Evolutionary conservation across 2,113 vertebrate species (phyloP).

Genomic region (Sylvietta virens): DNA sequence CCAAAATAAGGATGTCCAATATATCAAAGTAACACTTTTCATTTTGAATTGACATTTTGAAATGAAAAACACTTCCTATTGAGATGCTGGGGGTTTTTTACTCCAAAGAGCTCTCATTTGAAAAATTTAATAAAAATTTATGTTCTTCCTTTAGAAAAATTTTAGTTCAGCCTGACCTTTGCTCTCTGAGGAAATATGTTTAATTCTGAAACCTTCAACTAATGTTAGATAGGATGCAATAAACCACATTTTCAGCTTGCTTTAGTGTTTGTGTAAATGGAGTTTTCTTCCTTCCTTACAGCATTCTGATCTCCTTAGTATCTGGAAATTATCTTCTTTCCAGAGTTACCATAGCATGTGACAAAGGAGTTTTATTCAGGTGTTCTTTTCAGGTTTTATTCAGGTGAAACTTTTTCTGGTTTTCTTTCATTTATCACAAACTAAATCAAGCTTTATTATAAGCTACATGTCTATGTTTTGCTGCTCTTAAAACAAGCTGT

Average conservation of each 20-base stretch:
- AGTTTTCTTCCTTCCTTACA: neutral
- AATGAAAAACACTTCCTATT: neutral
- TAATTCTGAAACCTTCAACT: neutral
- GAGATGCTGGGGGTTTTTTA: neutral
- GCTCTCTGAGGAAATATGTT: neutral
- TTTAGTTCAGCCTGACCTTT: neutral
- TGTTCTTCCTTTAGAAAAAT: neutral
- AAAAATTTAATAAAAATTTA: neutral
- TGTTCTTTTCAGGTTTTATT: neutral
- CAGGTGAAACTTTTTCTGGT: neutral
- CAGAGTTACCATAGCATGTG: neutral
- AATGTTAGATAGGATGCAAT: neutral
- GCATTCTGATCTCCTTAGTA: neutral
- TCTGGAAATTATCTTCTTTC: neutral
- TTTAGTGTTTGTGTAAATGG: neutral
- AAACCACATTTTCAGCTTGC: neutral
- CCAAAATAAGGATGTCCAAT: neutral
- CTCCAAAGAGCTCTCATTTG: neutral
- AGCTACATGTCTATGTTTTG: neutral
- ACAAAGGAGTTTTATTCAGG: neutral
- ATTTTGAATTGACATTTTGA: neutral
- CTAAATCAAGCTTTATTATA: neutral
- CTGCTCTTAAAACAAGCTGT: neutral
- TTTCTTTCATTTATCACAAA: neutral
- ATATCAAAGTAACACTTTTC: neutral